Conservation (phyloP, 2,888 invertebrate genomes). For the Candidula unifasciata region DNA sequence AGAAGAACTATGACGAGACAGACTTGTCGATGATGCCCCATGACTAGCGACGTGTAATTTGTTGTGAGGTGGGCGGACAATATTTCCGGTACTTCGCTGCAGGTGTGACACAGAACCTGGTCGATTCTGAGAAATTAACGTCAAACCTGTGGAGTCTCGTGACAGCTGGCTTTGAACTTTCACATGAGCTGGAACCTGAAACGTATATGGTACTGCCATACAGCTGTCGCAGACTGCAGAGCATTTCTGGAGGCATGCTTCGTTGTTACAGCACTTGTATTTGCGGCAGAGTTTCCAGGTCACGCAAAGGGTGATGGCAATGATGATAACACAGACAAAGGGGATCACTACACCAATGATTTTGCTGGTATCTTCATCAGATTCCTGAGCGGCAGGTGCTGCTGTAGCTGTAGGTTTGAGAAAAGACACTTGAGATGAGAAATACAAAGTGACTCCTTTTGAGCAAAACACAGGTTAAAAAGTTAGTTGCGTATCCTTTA, state of each 20-base stretch:
- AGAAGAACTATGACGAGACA: neutral
- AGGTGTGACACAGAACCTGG: neutral
- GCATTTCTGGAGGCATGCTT: conserved; percentile 27
- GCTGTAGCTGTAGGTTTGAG: conserved; percentile 8
- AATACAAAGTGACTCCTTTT: neutral
- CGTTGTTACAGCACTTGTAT: conserved; percentile 31
- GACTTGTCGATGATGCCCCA: neutral
- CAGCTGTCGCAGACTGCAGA: conserved; percentile 29
- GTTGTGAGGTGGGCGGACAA: neutral
- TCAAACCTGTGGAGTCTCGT: neutral
- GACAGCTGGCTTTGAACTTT: conserved; percentile 3
- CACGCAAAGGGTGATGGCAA: conserved; percentile 2
- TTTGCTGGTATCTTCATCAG: neutral
- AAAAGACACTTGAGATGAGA: neutral
- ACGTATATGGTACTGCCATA: conserved; percentile 17
- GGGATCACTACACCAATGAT: conserved; percentile 29
- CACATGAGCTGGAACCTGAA: conserved; percentile 14
- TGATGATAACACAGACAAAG: conserved; percentile 15
- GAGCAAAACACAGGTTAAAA: too few relatives aligned
- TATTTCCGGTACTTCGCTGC: neutral
- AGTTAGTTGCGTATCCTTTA: too few relatives aligned
- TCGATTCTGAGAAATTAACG: neutral
- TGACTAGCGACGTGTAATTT: neutral
- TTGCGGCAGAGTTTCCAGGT: conserved; percentile 3
- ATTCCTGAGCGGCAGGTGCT: neutral